Evolutionary conservation across 1,140 invertebrate species (phyloP), one percentile per base, ranked within the genome.

Genomic region (Hestina assimilis): DNA sequence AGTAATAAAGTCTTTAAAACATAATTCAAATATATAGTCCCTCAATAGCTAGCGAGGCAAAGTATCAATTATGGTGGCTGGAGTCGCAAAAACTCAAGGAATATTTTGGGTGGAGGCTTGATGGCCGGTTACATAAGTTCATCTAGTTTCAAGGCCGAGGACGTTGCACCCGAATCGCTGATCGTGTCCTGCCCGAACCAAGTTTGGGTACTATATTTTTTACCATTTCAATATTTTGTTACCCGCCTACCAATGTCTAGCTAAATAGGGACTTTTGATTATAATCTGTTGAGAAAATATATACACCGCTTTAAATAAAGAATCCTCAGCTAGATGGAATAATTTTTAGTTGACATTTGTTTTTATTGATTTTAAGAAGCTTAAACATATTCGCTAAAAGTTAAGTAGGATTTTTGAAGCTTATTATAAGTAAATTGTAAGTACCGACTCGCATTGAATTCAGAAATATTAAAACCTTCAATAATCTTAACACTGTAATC

Each of bases 121-220:
- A 66, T 71, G 70, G 67, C 76, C 61, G 77, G 82, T 84, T 84
- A 82, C 80, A 73, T 85, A 83, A 84, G 80, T 87, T 85, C 83
- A 83, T 82, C 83, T 87, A 87, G 76, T 68, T 67, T 75, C 83
- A 87, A 87, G 83, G 83, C 75, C 83, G 80, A 72, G 84, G 84
- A 79, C 84, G 71, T 85, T 87, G 84, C 78, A 85, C 83, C 83
- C 83, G 82, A 83, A 79, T 83, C 74, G 79, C 79, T 79, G 83
- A 83, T 76, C 76, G 78, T 75, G 79, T 86, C 83, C 81, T 87
- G 75, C 62, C 75, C 33, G 66, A 72, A 54, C 52, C 73, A 72
- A 75, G 72, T 82, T 85, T 80, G 72, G 77, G 61, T 71, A 71
- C 71, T 76, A 70, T 65, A 80, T 82, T 79, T 79, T 83, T 79